phyloP scores from a whole-genome alignment of 2,113 vertebrate species.

The Pipra filicauda region DNA sequence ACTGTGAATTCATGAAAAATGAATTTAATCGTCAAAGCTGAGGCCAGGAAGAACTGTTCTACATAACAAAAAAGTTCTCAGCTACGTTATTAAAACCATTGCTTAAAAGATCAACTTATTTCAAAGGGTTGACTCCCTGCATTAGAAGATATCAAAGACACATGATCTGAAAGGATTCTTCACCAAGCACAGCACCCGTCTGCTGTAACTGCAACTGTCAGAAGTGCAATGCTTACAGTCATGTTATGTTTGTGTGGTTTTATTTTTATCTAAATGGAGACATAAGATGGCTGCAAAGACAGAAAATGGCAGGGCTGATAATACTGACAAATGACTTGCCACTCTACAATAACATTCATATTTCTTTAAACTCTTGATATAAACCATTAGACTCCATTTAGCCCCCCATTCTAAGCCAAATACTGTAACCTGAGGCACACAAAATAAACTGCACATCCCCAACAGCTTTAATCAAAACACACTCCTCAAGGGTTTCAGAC shows the following conservation, averaged over 20 bases:
- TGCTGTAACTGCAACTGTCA: not conserved
- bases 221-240: not conserved
- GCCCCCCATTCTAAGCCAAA: not conserved
- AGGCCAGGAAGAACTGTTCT: conserved; percentile 47
- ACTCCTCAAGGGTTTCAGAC: not conserved
- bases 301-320: not conserved
- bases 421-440: not conserved
- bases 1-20: conserved; percentile 68
- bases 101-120: conserved; percentile 60
- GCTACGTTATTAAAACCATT: conserved; percentile 62
- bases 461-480: not conserved
- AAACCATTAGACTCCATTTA: not conserved
- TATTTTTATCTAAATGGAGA: conserved; percentile 20
- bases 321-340: not conserved
- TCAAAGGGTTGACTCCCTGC: conserved; percentile 37
- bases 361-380: not conserved
- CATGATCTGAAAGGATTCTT: conserved; percentile 21
- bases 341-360: not conserved
- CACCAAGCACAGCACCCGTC: not conserved
- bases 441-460: not conserved
- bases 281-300: not conserved
- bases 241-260: not conserved
- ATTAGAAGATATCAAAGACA: conserved; percentile 56
- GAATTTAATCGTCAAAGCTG: conserved; percentile 64
- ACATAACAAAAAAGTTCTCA: conserved; percentile 68